Conservation (phyloP, 2,888 invertebrate species). For the Phyto melanocephala region DNA sequence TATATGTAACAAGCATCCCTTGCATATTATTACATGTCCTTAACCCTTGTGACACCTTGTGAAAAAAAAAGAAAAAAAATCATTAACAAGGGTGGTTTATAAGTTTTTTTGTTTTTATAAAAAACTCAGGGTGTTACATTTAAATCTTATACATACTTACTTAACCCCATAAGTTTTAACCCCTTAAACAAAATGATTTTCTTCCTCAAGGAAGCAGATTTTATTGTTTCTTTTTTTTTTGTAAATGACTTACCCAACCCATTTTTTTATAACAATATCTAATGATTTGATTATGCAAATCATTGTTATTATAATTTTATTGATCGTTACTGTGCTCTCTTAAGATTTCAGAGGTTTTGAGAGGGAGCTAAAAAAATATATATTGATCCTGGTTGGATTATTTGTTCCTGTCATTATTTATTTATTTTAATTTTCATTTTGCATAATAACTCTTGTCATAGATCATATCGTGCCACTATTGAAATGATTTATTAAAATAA, state of each 20-base stretch:
- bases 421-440: constrained; percentile 1
- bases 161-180: constrained; percentile 11
- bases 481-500: constrained; percentile 62
- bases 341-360: not conserved
- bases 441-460: not conserved
- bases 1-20: not conserved
- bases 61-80: not conserved
- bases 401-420: constrained; percentile 54
- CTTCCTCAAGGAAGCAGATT: not conserved
- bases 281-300: constrained; percentile 63
- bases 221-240: not conserved
- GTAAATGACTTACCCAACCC: constrained; percentile 37
- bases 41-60: constrained; percentile 29
- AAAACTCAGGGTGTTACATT: not conserved
- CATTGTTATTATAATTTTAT: constrained; percentile 16
- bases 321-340: constrained; percentile 37
- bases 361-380: not conserved
- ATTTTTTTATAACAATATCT: constrained; percentile 22
- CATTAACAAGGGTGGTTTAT: constrained; percentile 22
- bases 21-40: not conserved
- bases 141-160: not conserved
- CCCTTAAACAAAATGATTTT: not conserved
- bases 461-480: constrained; percentile 49
- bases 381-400: constrained; percentile 56
- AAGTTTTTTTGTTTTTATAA: not conserved